Percentiles rank a stretch among this genome's conserved stretches.
Evolutionary conservation across 2,797 vertebrate species (phyloP).

Genomic region (Cossypha dichroa): DNA sequence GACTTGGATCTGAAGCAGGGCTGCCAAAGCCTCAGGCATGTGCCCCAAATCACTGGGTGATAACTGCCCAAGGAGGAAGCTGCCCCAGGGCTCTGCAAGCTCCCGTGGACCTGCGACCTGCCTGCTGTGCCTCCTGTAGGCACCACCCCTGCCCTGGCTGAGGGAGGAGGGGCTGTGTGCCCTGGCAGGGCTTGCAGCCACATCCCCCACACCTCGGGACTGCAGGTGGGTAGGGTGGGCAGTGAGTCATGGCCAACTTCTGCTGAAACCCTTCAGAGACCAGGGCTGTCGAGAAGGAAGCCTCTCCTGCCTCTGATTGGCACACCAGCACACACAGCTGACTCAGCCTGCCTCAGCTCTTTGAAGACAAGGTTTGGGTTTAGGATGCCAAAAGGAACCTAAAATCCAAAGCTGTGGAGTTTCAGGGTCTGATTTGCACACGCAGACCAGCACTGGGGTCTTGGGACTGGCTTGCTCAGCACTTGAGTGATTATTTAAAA

Average conservation of each 20-base stretch:
- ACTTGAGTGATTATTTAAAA: neutral
- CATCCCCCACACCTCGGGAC: fast-evolving
- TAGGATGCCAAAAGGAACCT: neutral
- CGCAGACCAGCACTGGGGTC: fast-evolving
- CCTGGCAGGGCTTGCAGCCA: neutral
- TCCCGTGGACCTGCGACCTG: fast-evolving
- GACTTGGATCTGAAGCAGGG: neutral
- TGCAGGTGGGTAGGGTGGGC: neutral
- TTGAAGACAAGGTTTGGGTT: neutral
- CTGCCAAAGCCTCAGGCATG: fast-evolving
- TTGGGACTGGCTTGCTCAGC: fast-evolving
- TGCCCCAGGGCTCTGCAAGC: fast-evolving
- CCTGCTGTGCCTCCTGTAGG: neutral
- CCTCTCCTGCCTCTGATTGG: neutral
- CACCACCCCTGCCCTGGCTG: fast-evolving
- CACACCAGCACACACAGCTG: neutral
- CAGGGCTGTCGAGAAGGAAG: neutral
- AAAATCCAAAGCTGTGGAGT: neutral
- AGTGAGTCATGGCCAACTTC: neutral
- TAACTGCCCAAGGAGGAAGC: neutral
- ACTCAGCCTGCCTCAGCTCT: neutral
- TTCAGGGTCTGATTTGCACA: neutral
- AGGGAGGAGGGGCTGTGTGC: neutral
- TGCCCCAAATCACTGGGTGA: fast-evolving
- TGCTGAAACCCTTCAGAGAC: neutral